Evolutionary conservation across 2,888 invertebrate species (phyloP).

Genomic region (Amblyjoppa proteus): DNA sequence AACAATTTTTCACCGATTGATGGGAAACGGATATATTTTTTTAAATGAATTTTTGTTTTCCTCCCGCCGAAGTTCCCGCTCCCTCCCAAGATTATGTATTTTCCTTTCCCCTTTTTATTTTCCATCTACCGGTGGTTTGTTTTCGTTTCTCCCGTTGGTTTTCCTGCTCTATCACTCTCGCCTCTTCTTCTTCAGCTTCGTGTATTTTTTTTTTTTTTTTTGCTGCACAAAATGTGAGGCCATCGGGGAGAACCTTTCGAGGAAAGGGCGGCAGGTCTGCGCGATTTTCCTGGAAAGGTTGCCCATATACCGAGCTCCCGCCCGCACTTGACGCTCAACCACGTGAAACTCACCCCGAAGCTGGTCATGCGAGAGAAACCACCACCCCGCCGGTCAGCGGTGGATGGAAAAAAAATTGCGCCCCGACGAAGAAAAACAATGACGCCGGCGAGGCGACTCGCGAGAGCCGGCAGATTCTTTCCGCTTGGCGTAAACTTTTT

Average conservation of each 20-base stretch:
- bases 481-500: slow-evolving; percentile 17
- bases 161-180: slow-evolving; percentile 36
- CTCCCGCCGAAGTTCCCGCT: not conserved
- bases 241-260: slow-evolving; percentile 55
- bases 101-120: slow-evolving; percentile 42
- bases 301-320: not conserved
- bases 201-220: slow-evolving; percentile 1
- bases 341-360: slow-evolving; percentile 41
- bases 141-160: slow-evolving; percentile 37
- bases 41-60: not conserved
- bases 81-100: slow-evolving; percentile 15
- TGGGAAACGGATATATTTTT: slow-evolving; percentile 1
- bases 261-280: slow-evolving; percentile 62
- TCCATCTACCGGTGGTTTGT: slow-evolving; percentile 9
- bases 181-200: slow-evolving; percentile 25
- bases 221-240: slow-evolving; percentile 47
- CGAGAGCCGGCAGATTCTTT: slow-evolving; percentile 21
- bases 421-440: slow-evolving; percentile 62
- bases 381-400: slow-evolving; percentile 19
- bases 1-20: not conserved
- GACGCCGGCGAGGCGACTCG: not conserved
- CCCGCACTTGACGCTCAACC: slow-evolving; percentile 46
- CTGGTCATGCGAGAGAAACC: slow-evolving; percentile 62
- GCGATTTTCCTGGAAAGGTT: slow-evolving; percentile 60
- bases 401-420: slow-evolving; percentile 39